A percentile compares a stretch with the other conserved stretches of the same genome.
phyloP scores from a whole-genome alignment of 2,888 invertebrate genomes.

The Prenolepis imparis region DNA sequence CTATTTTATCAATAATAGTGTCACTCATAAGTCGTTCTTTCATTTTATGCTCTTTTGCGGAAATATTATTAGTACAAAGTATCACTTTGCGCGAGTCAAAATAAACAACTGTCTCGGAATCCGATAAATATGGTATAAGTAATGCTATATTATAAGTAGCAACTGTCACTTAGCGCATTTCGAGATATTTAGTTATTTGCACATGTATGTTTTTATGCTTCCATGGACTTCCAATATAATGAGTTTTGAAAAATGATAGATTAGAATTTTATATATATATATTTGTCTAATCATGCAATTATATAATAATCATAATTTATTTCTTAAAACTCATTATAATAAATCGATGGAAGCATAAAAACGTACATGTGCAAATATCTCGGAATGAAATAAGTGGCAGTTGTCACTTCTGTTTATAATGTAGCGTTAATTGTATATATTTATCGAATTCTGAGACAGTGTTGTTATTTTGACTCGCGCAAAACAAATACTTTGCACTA shows the following conservation, averaged over 20 bases:
- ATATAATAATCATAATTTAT: neutral
- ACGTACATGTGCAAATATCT: slow-evolving; percentile 12
- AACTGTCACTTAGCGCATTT: slow-evolving; percentile 46
- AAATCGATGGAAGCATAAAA: slow-evolving; percentile 28
- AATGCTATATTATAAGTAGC: neutral
- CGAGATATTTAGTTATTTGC: slow-evolving; percentile 23
- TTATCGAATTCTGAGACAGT: neutral
- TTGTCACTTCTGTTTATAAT: slow-evolving; percentile 4
- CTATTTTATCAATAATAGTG: too few species aligned
- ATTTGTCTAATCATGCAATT: neutral
- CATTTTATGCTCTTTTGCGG: neutral
- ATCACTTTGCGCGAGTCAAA: neutral
- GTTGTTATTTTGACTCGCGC: slow-evolving; percentile 33
- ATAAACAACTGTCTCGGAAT: slow-evolving; percentile 14
- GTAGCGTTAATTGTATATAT: neutral
- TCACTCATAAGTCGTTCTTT: neutral
- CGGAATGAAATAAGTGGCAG: slow-evolving; percentile 37
- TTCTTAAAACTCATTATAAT: neutral
- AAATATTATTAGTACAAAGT: neutral
- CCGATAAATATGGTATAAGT: slow-evolving; percentile 17
- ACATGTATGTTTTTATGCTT: slow-evolving; percentile 30
- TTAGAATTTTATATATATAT: neutral
- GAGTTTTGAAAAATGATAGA: neutral
- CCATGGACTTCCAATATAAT: neutral
- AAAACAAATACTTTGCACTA: neutral